Conservation (phyloP, 2,113 vertebrate genomes). For the Micromys minutus region DNA sequence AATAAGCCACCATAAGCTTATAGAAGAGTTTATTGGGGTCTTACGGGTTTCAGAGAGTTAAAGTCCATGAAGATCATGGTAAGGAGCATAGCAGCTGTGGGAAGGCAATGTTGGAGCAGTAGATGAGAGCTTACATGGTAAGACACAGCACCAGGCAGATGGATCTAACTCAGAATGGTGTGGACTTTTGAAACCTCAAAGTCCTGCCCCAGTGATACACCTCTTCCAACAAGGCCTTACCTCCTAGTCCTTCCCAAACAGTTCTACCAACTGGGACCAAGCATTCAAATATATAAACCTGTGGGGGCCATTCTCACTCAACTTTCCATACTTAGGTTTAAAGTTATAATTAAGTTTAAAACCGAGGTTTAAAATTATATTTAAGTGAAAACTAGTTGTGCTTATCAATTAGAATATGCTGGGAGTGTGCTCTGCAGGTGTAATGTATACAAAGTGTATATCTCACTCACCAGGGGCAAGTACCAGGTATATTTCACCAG, state of each 20-base stretch:
- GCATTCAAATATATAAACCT: neutral
- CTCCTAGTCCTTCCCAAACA: neutral
- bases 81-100: neutral
- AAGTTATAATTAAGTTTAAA: neutral
- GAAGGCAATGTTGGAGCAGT: neutral
- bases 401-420: neutral
- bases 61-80: neutral
- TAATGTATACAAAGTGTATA: neutral
- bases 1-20: neutral
- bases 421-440: neutral
- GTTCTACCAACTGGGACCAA: neutral
- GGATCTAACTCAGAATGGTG: neutral
- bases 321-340: neutral
- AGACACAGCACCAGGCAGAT: neutral
- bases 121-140: neutral
- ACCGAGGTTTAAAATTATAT: neutral
- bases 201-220: neutral
- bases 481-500: too few relatives aligned
- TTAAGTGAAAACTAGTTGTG: neutral
- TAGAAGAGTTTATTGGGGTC: neutral
- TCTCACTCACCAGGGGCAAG: too few relatives aligned
- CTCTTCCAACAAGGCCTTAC: neutral
- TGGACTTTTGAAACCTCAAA: neutral
- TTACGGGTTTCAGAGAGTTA: neutral
- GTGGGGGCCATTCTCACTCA: neutral